Evolutionary conservation across 2,113 vertebrate species (phyloP).

Genomic region (Microcebus griseorufus): DNA sequence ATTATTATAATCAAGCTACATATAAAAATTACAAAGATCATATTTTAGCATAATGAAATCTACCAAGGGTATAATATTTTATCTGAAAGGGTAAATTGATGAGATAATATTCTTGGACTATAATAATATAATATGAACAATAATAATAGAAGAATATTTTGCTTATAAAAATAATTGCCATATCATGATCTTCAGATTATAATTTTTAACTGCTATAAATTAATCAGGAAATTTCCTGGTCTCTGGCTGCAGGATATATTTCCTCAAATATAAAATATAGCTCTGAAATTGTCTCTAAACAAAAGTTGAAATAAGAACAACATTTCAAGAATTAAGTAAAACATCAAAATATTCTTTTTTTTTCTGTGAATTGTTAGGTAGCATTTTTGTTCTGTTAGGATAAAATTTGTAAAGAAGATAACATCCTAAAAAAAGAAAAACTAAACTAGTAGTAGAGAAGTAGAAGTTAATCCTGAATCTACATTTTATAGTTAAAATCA

Average conservation of each 20-base stretch:
- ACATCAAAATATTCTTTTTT: not conserved
- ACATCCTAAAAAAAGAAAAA: constrained; percentile 59
- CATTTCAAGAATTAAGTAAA: not conserved
- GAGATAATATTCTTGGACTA: not conserved
- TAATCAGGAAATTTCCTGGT: not conserved
- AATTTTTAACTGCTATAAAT: not conserved
- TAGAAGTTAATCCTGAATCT: constrained; percentile 33
- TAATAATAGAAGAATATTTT: not conserved
- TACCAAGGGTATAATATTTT: not conserved
- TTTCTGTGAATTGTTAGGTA: not conserved
- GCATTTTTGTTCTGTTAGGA: not conserved
- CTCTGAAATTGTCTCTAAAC: not conserved
- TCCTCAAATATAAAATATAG: not conserved
- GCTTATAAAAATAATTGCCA: not conserved
- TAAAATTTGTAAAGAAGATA: constrained; percentile 40
- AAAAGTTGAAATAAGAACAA: not conserved
- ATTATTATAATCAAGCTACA: not conserved
- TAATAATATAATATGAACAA: not conserved
- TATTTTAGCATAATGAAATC: not conserved
- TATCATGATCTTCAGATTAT: accelerated
- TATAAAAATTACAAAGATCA: not conserved
- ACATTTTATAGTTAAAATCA: constrained; percentile 29
- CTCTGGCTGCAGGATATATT: not conserved
- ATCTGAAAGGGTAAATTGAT: not conserved
- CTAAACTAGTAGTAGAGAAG: not conserved